Base-by-base conservation (phyloP, 2,797 vertebrate species). In the Phylloscopus collybita region DNA sequence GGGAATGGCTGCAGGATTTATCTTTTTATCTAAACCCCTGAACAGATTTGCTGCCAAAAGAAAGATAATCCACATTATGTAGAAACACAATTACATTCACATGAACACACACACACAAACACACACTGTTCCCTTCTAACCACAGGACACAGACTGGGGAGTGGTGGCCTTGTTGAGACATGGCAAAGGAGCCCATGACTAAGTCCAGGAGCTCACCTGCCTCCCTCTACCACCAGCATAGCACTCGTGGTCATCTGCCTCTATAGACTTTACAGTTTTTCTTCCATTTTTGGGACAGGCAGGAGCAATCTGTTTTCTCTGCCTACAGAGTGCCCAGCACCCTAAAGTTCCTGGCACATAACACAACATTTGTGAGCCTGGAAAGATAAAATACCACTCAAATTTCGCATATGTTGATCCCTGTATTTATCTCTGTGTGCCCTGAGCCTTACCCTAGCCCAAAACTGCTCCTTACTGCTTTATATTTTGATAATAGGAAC, bases 61-160 rank as follows among this genome's bases (percentile, higher is more conserved):
- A 81, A 94, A 95, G 87, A 93, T 96, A 96, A 92, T 93, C 95
- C 95, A 95, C 86, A 84, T 88, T 84, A 94, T 81, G 90, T 90
- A 51, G 93, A 90, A 94, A 93, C 44, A 73, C 91, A 93, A 96
- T 96, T 94, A 92, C 71, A 92, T 84, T 96, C 93, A 92, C 93
- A 85, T 95, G 95, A 97, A 70, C 92, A 94, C 93, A 92, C 66
- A 64, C 47, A 49, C 61, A 96, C 94, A 95, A 92, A 91, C 51
- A 4, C 82, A 65, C 57, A 54, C 90, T 97, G 94, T 95, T 95
- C 95, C 75, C 51, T 71, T 61, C 66, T 40, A 84, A 79, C 38
- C 34, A 32, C 88, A 80, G 91, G 61, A 82, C 60, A 70, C 1
- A 6, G 88, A 49, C n/a, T 79, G 34, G 67, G 73, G 59, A 94